These are phyloP conservation scores for Neoarius graeffei DNA, from an alignment of 2,113 vertebrate genomes.

Conservation along the genomic window DNA sequence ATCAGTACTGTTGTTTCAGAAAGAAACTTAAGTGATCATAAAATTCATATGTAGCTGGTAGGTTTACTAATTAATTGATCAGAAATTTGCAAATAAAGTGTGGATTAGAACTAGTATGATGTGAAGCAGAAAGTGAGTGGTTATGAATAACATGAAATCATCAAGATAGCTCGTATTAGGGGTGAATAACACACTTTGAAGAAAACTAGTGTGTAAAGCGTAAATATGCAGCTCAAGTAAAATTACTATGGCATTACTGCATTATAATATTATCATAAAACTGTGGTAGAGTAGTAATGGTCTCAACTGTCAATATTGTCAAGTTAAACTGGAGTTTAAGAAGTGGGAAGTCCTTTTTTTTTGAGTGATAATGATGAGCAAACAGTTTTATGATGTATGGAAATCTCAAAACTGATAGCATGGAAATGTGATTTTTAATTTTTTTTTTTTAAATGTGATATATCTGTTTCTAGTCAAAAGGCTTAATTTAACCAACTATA, in stretches of 20 bases:
- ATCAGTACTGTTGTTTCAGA: background rate
- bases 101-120: background rate
- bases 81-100: background rate
- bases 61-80: background rate
- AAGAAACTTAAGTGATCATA: background rate
- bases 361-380: background rate
- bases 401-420: background rate
- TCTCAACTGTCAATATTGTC: background rate
- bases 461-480: background rate
- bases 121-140: background rate
- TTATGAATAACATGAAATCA: background rate
- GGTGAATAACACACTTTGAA: background rate
- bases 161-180: no score
- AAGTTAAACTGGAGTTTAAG: background rate
- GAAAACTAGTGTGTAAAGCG: background rate
- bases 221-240: background rate
- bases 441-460: no score
- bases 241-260: background rate
- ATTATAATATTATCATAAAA: background rate
- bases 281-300: background rate
- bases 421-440: background rate
- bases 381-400: background rate
- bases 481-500: background rate
- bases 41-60: background rate
- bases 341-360: background rate